Conservation (phyloP, 2,888 invertebrate species). For the Tiliacea aurago region DNA sequence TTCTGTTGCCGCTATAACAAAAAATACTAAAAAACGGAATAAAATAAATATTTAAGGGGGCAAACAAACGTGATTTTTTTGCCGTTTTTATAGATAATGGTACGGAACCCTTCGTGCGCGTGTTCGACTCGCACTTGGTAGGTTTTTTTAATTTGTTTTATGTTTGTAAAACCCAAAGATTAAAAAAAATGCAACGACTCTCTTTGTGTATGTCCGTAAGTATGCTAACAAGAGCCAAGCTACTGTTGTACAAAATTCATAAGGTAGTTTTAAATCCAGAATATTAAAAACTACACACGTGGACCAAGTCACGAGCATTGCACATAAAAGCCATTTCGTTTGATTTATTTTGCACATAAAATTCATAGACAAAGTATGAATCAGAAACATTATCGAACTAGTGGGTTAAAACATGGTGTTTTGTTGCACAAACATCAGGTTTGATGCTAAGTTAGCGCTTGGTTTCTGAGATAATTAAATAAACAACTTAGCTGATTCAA, state of each 20-base stretch:
- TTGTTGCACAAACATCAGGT: not conserved
- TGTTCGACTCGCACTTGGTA: too few relatives aligned
- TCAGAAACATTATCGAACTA: not conserved
- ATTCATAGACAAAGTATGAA: slow-evolving; percentile 11
- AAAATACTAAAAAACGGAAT: too few relatives aligned
- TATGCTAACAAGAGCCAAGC: not conserved
- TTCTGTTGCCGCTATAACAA: too few relatives aligned
- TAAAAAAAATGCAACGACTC: too few relatives aligned
- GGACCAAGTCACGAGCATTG: not conserved
- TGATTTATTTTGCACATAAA: slow-evolving; percentile 39
- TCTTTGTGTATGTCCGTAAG: not conserved
- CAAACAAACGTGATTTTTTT: too few relatives aligned
- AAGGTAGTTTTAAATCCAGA: not conserved
- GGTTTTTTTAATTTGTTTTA: not conserved
- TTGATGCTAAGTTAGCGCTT: not conserved
- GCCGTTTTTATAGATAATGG: too few relatives aligned
- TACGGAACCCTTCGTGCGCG: too few relatives aligned
- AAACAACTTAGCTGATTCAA: not conserved
- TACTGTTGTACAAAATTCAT: not conserved
- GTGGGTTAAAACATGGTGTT: not conserved
- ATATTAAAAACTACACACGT: slow-evolving; percentile 1
- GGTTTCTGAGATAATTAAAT: not conserved
- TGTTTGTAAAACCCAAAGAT: not conserved
- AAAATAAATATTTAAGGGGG: too few relatives aligned
- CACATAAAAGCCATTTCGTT: slow-evolving; percentile 20